Base-by-base conservation (phyloP, 2,888 invertebrate genomes). In the Drosophila phalerata region DNA sequence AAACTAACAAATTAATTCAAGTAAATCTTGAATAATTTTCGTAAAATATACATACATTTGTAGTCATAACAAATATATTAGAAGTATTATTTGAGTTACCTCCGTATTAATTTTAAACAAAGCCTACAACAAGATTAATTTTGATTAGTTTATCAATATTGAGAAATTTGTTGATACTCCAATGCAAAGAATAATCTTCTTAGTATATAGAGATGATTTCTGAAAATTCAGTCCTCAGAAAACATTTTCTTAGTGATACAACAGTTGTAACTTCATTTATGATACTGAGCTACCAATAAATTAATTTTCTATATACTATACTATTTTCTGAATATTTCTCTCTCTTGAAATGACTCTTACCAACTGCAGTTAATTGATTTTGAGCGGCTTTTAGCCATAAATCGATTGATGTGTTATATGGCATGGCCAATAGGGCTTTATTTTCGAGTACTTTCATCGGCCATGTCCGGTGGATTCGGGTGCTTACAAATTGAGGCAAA, bases 391-490 rank as follows among this genome's bases (percentile, higher is more conserved):
- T 10, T 9, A 8, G 22, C 11, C 30, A 65, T 70, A 49, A 61
- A 75, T 73, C 49, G 49, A 60, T 76, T 57, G 28, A 17, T n/a
- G 4, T 42, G 25, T 38, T 34, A 10, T 53, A 45, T 52, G 42
- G 38, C 42, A 30, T 19, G 34, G 22, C 49, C 55, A 40, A 58
- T 53, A 11, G 34, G 45, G 25, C 9, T 28, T 47, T n/a, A n/a
- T 5, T 25, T 25, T 25, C 8, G 30, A 38, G 45, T 34, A 17
- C 67, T 28, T 38, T 53, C 38, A 22, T 49, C 22, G 32, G 30
- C 25, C 45, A 61, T 62, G 37, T 60, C 42, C 43, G n/a, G 19
- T 45, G 15, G 17, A 11, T 58, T 43, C 13, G 37, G 28, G n/a
- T 17, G 42, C 51, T 63, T 37, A 30, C 32, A 40, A 45, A 17